Evolutionary conservation across 2,797 vertebrate species (phyloP).

Genomic region (Cetoscarus ocellatus): DNA sequence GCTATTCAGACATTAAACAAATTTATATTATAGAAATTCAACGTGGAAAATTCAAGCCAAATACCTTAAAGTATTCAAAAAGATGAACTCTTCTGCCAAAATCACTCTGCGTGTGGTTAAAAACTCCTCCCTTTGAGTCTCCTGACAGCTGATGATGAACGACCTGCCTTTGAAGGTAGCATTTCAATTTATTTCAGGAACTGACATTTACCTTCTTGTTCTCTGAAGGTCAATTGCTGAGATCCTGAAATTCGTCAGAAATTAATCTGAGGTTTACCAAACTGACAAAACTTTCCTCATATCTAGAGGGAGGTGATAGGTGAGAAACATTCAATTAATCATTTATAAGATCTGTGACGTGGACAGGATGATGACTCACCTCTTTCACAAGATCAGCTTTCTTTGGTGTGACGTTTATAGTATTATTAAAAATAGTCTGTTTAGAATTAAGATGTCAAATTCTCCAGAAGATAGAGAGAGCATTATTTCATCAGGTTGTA

Average conservation of each 20-base stretch:
- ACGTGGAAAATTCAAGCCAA: not conserved
- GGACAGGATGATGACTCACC: conserved; percentile 31
- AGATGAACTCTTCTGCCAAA: not conserved
- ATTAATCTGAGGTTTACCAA: not conserved
- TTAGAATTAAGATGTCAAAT: not conserved
- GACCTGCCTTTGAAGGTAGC: not conserved
- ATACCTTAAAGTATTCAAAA: not conserved
- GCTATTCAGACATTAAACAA: too few species aligned
- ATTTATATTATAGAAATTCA: not conserved
- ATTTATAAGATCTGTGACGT: not conserved
- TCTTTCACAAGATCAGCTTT: not conserved
- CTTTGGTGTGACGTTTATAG: too few species aligned
- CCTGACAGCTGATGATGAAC: conserved; percentile 2
- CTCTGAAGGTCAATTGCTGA: not conserved
- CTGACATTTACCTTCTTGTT: not conserved
- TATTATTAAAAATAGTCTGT: too few species aligned
- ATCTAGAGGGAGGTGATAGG: not conserved
- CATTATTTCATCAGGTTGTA: too few species aligned
- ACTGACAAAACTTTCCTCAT: not conserved
- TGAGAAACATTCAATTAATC: not conserved
- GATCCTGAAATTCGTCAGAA: not conserved
- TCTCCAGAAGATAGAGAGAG: too few species aligned
- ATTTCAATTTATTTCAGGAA: conserved; percentile 6
- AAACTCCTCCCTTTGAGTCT: conserved; percentile 3
- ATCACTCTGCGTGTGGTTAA: not conserved